Percentiles rank a stretch among this genome's conserved stretches.
phyloP scores from a whole-genome alignment of 2,797 vertebrate species.

The Anguilla pacifica region DNA sequence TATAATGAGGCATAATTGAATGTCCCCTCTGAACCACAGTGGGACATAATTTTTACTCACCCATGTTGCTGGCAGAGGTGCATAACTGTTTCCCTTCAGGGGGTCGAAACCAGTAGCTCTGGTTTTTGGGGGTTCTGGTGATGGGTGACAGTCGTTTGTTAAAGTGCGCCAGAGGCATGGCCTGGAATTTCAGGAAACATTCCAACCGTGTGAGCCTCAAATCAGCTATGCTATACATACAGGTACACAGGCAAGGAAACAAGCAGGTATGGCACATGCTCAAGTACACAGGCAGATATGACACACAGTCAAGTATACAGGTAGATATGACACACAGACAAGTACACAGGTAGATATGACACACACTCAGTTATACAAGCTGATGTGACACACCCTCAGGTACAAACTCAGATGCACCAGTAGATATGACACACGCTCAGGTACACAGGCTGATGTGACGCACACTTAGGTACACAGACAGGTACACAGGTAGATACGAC shows the following conservation, averaged over 20 bases:
- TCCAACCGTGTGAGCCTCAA: not conserved
- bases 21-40: not conserved
- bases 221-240: not conserved
- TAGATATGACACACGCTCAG: not conserved
- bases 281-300: not conserved
- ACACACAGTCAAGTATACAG: not conserved
- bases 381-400: not conserved
- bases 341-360: not conserved
- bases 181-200: not conserved
- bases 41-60: not conserved
- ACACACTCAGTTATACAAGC: not conserved
- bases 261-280: not conserved
- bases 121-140: not conserved
- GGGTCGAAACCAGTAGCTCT: not conserved
- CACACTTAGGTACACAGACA: not conserved
- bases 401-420: not conserved
- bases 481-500: not conserved
- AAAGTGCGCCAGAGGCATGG: not conserved
- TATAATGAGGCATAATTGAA: not conserved
- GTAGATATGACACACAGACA: not conserved
- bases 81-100: constrained; percentile 17
- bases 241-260: not conserved
- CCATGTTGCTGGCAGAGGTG: not conserved
- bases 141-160: not conserved
- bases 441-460: not conserved